Conservation (phyloP, 2,797 vertebrate species). For the Cuniculus paca region DNA sequence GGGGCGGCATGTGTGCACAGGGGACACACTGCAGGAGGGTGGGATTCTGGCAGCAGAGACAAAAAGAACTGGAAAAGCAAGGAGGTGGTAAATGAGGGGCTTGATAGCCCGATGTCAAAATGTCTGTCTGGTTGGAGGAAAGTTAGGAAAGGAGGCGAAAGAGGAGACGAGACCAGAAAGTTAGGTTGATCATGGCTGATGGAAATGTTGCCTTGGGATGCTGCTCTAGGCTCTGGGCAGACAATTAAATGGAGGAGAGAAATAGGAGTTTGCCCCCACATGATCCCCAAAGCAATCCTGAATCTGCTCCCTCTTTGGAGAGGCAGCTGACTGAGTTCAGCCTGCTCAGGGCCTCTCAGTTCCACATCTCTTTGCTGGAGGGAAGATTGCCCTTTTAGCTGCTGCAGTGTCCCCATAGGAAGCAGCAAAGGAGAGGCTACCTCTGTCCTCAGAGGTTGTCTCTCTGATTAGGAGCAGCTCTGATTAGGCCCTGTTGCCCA, state of each 20-base stretch:
- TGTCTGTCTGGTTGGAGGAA: neutral
- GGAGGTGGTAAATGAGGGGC: neutral
- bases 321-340: neutral
- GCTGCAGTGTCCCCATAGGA: fast-evolving
- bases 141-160: neutral
- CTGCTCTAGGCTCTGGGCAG: neutral
- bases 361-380: neutral
- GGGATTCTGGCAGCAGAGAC: neutral
- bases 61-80: neutral
- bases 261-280: fast-evolving
- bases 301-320: neutral
- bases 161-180: no score
- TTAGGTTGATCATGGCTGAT: neutral
- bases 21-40: neutral
- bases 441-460: neutral
- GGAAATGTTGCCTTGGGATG: neutral
- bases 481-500: neutral
- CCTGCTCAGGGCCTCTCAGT: neutral
- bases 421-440: fast-evolving
- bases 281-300: neutral
- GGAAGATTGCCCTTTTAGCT: neutral
- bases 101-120: neutral
- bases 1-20: fast-evolving
- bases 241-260: no score
- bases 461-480: neutral